These are phyloP conservation scores for Elysia crispata DNA, from an alignment of 2,888 invertebrate species.

Conservation along the genomic window DNA sequence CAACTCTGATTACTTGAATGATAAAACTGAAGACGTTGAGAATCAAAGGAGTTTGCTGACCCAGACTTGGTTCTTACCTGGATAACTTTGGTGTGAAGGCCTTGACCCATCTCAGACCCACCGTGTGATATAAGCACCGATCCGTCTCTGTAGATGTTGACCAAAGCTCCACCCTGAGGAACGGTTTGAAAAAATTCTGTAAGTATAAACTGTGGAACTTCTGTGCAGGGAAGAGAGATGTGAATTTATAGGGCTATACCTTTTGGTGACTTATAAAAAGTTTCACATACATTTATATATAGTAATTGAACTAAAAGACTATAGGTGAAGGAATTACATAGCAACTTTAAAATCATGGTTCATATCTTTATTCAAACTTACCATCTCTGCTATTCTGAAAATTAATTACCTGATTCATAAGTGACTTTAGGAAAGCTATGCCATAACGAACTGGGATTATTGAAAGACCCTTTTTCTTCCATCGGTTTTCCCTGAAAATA, in stretches of 20 bases:
- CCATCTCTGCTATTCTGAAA: no score
- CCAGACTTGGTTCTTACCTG: no score
- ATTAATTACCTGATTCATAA: constrained; percentile 51
- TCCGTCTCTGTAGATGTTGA: constrained; percentile 78
- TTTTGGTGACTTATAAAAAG: no score
- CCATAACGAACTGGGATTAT: constrained; percentile 68
- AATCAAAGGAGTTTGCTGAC: not conserved
- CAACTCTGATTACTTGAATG: not conserved
- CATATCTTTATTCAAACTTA: no score
- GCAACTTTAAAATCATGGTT: no score
- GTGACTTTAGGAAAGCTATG: constrained; percentile 55
- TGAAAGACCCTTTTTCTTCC: constrained; percentile 70
- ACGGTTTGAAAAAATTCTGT: no score
- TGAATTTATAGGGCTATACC: no score
- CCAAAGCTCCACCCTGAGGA: constrained; percentile 66
- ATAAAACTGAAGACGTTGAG: not conserved
- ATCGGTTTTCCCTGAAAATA: constrained; percentile 68
- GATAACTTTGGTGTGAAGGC: constrained; percentile 69
- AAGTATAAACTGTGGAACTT: no score
- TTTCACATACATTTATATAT: no score
- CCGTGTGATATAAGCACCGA: constrained; percentile 69
- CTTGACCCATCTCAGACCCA: constrained; percentile 73
- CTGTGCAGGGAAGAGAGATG: no score
- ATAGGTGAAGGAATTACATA: no score
- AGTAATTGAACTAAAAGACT: no score